A percentile compares a stretch with the other conserved stretches of the same genome.
These are phyloP conservation scores for Hedya salicella DNA, from an alignment of 2,888 invertebrate species.

Conservation along the genomic window DNA sequence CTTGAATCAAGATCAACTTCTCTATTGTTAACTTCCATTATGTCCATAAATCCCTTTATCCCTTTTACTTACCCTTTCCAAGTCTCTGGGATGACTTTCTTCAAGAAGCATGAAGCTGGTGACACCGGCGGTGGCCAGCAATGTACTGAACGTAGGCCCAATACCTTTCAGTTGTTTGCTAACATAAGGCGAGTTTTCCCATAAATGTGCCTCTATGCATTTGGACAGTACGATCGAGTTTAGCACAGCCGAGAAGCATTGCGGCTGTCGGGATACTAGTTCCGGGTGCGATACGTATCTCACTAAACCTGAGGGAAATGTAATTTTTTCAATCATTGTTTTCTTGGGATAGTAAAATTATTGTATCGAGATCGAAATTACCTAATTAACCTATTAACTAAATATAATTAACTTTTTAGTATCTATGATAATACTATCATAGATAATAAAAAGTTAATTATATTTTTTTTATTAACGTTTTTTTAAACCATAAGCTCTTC, in stretches of 20 bases:
- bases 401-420: too few species aligned
- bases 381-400: too few species aligned
- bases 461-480: too few species aligned
- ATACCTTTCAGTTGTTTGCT: slow-evolving; percentile 89
- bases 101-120: slow-evolving; percentile 86
- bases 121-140: slow-evolving; percentile 88
- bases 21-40: neutral
- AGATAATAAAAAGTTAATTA: too few species aligned
- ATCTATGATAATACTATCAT: too few species aligned
- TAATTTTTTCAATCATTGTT: neutral
- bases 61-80: slow-evolving; percentile 86
- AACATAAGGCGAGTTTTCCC: slow-evolving; percentile 90
- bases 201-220: slow-evolving; percentile 87
- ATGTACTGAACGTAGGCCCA: slow-evolving; percentile 86
- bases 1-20: too few species aligned
- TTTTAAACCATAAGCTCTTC: too few species aligned
- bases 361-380: too few species aligned
- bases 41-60: neutral
- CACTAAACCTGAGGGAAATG: slow-evolving; percentile 77
- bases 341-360: too few species aligned
- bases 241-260: slow-evolving; percentile 82
- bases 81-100: slow-evolving; percentile 88
- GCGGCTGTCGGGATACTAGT: slow-evolving; percentile 57
- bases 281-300: slow-evolving; percentile 81
- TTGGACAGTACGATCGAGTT: slow-evolving; percentile 87